phyloP scores from a whole-genome alignment of 2,888 invertebrate genomes.

The Cheilosia scutellata region DNA sequence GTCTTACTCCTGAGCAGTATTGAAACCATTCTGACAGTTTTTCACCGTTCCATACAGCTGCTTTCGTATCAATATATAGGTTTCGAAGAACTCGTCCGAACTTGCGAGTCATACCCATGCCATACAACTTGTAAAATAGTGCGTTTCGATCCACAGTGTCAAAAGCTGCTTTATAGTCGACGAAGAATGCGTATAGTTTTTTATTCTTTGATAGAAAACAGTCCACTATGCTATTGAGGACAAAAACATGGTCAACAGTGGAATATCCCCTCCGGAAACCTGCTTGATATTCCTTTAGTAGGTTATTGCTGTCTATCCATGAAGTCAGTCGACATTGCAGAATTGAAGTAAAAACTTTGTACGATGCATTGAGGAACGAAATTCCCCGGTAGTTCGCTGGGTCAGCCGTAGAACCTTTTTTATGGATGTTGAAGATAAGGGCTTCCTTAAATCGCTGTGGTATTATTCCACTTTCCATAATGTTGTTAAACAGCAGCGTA shows the following conservation, averaged over 20 bases:
- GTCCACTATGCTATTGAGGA: background rate
- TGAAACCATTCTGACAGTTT: slow-evolving; percentile 8
- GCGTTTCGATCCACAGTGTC: slow-evolving; percentile 5
- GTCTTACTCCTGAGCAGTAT: too few species aligned
- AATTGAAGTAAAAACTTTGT: background rate
- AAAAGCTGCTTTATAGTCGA: slow-evolving; percentile 16
- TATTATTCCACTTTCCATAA: background rate
- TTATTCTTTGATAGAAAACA: background rate
- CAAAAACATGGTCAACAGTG: background rate
- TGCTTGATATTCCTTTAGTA: too few species aligned
- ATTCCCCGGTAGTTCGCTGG: background rate
- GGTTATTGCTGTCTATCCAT: too few species aligned
- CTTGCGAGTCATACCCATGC: slow-evolving; percentile 3
- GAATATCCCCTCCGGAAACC: too few species aligned
- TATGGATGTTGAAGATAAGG: background rate
- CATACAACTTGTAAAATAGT: slow-evolving; percentile 2
- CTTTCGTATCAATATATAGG: background rate
- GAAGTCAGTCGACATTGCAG: background rate
- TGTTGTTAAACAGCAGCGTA: too few species aligned
- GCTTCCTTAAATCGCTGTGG: background rate
- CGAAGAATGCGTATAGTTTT: slow-evolving; percentile 16
- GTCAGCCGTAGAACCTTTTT: background rate
- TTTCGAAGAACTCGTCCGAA: background rate
- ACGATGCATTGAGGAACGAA: background rate
- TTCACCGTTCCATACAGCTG: slow-evolving; percentile 16